Evolutionary conservation across 1,140 invertebrate species (phyloP), one percentile per base, ranked within the genome.

Genomic region (Bombus confusus): DNA sequence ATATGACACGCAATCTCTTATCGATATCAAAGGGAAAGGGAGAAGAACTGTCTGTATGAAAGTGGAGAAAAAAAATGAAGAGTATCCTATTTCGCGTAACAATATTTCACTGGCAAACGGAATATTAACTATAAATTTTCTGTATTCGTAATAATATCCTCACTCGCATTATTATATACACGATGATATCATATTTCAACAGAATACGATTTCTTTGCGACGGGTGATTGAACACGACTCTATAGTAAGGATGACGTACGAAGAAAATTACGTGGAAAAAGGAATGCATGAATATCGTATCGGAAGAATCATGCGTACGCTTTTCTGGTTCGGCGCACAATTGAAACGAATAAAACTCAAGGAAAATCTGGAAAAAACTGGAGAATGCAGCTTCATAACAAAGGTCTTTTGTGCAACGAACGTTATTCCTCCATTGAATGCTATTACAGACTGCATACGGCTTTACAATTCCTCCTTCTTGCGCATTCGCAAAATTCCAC

Each of bases 311-410:
- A 62, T 85, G 83, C 83, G 83, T 85, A 72, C 76, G 68, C 31
- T 80, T 73, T 85, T 85, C 77, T 64, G 77, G 57, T 22, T 39
- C 68, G 57, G 10, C 64, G 77, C 83, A 47, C 83, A 80, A 85
- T 85, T 78, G 52, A 85, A 85, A 72, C 52, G 83, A 79, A 85
- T 85, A 85, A 80, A 85, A 80, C 77, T 85, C 76, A 71, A 80
- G 75, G 76, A 62, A 85, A 72, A 85, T 72, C 79, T 68, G 72
- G 68, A 47, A 79, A 79, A 85, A 85, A 85, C 76, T 79, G 31
- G 64, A 57, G 68, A 80, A 80, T 72, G 68, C 83, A 80, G 77
- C 52, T 72, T 52, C 76, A n/a, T 85, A 80, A 72, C 83, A 80
- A 80, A 85, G 41, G 77, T 71, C 83, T 85, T 85, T 85, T 85